These are phyloP conservation scores for Volucella inanis DNA, from an alignment of 2,888 invertebrate genomes.

Conservation along the genomic window DNA sequence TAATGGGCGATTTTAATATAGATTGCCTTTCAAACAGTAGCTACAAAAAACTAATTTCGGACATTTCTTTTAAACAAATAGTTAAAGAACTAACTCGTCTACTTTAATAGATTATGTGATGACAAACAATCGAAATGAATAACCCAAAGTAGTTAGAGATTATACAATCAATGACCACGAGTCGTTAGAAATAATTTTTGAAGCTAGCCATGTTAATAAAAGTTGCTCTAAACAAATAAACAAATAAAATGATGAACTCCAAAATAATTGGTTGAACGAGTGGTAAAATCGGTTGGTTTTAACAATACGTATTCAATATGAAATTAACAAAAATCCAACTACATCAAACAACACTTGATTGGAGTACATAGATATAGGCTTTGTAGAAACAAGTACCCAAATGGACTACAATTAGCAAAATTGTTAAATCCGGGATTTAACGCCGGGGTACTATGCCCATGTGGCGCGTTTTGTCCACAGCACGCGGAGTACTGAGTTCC, in stretches of 20 bases:
- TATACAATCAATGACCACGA: not conserved
- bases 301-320: not conserved
- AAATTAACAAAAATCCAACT: too few species aligned
- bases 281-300: too few species aligned
- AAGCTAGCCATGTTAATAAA: not conserved
- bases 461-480: too few species aligned
- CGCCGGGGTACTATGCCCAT: too few species aligned
- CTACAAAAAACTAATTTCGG: not conserved
- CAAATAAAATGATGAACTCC: too few species aligned
- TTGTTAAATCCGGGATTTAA: not conserved
- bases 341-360: too few species aligned
- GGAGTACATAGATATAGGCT: not conserved
- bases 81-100: not conserved
- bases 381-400: not conserved
- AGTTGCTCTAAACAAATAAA: not conserved
- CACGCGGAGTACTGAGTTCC: too few species aligned
- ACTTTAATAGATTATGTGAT: slow-evolving; percentile 2
- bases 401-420: not conserved
- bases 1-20: slow-evolving; percentile 10
- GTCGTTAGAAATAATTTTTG: not conserved
- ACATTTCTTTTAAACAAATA: not conserved
- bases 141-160: not conserved
- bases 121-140: not conserved
- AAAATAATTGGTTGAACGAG: too few species aligned
- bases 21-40: not conserved